Base-by-base conservation (phyloP, 2,113 vertebrate genomes). In the Cyphomyrus plagiostoma region DNA sequence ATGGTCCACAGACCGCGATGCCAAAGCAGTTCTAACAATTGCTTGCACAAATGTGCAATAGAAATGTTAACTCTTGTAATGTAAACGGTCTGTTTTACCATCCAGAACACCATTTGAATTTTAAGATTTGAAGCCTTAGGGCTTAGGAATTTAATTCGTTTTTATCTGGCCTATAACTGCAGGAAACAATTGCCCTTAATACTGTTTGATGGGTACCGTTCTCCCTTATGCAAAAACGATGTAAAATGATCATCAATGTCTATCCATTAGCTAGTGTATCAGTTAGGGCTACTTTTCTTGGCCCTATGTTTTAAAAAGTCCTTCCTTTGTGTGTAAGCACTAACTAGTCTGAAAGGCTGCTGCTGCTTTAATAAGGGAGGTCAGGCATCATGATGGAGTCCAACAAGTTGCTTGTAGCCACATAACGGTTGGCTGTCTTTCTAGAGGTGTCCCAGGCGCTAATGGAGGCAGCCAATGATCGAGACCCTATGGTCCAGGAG, bases 401-500 rank as follows among this genome's bases (percentile, higher is more conserved):
- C 26, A 11, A 26, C 8, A 84, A 9, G 17, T 46, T 3, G 21
- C n/a, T 46, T 21, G 6, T n/a, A 85, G 45, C 45, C 23, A 26
- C 23, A n/a, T 26, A n/a, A 13, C 10, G 48, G 45, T 48, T 86
- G 45, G 46, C 21, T 46, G 50, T 87, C 15, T 35, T 2, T 26
- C 0, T 91, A 99, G 98, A 96, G 91, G 95, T 98, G 83, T 96
- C 96, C 23, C 90, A 95, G 8, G 96, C 97, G 0, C 94, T 99
- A 74, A 95, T 99, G 89, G 98, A 98, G 1, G 97, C 97, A 49
- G 94, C 98, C 5, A 97, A 96, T 0, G 98, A 99, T 89, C 98
- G 97, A 95, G 98, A 98, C 48, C 92, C 93, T 0, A 89, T 92
- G 4, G 98, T 99, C 6, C 97, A 98, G 92, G 97, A 97, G 88